Base-by-base conservation (phyloP, 2,797 vertebrate genomes). In the Limnodromus scolopaceus region DNA sequence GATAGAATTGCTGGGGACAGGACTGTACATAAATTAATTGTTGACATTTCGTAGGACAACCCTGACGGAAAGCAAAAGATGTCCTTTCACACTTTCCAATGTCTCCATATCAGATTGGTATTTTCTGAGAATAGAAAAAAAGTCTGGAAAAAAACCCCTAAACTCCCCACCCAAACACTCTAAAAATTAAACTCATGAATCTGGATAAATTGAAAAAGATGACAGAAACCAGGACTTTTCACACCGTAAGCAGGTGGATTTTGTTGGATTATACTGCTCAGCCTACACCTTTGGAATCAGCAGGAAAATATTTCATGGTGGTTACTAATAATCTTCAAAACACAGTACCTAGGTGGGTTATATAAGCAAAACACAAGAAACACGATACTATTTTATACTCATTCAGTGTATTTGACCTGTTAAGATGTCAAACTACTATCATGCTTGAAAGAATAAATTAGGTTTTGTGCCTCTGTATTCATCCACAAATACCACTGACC, bases 81-180 rank as follows among this genome's bases (percentile, higher is more conserved):
- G 25, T 60, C 16, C 22, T 49, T 77, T 87, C 27, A 72, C 18
- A 60, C 4, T 11, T 54, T 61, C 8, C 19, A 38, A 2, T 78
- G 41, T 11, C 34, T 61, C 14, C 9, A 22, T 45, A 45, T 45
- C 38, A 57, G 55, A 64, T 27, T n/a, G 13, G 27, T 32, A 54
- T 84, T 72, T 76, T 71, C 23, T 78, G 32, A 49, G 19, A 16
- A n/a, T 3, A 78, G 12, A 79, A 60, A 79, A 79, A 63, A 78
- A 25, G 3, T 34, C 20, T n/a, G 22, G 43, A 64, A 34, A 34
- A 41, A 16, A 4, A 0, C 5, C 24, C 6, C 13, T 24, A 51
- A 45, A 11, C 5, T 60, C 23, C 5, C 5, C 13, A 24, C 5
- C 16, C 13, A 28, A 63, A 57, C 28, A 27, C 13, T 51, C 7